These are phyloP conservation scores for Sphenopsis melanotis DNA, from an alignment of 2,797 vertebrate genomes.

Conservation along the genomic window DNA sequence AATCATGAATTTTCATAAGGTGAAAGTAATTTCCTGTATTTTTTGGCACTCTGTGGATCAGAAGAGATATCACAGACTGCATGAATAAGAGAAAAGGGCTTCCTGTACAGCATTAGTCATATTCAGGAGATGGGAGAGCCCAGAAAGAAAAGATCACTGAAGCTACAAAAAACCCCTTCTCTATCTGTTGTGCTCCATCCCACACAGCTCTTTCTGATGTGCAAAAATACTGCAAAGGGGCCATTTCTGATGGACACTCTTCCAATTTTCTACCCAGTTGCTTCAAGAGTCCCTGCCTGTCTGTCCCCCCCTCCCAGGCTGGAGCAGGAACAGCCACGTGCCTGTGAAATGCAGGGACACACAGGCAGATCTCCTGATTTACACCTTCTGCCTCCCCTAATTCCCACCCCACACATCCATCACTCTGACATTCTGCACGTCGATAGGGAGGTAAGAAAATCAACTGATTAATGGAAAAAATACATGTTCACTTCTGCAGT, in stretches of 20 bases:
- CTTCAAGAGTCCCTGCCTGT: background rate
- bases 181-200: background rate
- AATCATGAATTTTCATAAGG: constrained; percentile 48
- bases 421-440: background rate
- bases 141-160: background rate
- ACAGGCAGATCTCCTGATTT: background rate
- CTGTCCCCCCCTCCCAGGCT: background rate
- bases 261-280: background rate
- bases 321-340: constrained; percentile 15
- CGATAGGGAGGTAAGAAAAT: background rate
- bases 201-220: background rate
- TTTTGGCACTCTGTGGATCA: constrained; percentile 42
- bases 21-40: constrained; percentile 63
- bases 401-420: background rate
- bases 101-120: constrained; percentile 54
- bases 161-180: background rate
- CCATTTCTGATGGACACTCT: background rate
- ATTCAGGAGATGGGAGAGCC: background rate
- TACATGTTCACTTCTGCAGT: accelerated
- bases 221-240: background rate
- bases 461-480: background rate
- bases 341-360: background rate
- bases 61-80: background rate
- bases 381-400: background rate
- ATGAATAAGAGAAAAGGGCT: constrained; percentile 40